Percentiles rank a stretch among this genome's conserved stretches.
phyloP scores from a whole-genome alignment of 1,140 invertebrate genomes.

The Dendrolimus punctatus region DNA sequence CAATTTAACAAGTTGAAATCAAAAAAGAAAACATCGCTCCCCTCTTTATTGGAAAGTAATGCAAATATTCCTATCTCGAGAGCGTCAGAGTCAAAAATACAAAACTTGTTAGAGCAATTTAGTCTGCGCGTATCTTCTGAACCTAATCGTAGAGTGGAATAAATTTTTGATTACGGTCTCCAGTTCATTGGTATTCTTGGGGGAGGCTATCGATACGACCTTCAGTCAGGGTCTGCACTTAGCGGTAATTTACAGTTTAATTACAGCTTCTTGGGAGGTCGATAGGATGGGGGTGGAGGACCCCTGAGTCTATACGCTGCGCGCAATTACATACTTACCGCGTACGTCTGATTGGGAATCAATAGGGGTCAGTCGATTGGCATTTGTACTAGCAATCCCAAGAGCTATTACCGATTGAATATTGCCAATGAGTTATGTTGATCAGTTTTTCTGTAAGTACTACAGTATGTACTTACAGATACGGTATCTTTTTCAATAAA shows the following conservation, averaged over 20 bases:
- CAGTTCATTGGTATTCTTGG: conserved; percentile 48
- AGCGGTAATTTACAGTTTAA: conserved; percentile 56
- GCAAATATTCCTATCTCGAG: neutral
- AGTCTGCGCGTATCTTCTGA: conserved; percentile 2
- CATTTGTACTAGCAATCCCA: too few species aligned
- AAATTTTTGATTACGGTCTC: conserved; percentile 43
- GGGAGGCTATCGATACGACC: conserved; percentile 39
- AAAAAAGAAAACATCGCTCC: conserved; percentile 1
- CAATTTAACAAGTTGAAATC: conserved; percentile 7
- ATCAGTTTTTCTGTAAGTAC: too few species aligned
- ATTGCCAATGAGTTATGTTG: too few species aligned
- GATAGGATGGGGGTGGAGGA: conserved; percentile 6
- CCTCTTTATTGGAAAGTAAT: conserved; percentile 1
- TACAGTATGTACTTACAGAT: too few species aligned
- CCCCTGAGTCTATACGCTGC: conserved; percentile 2
- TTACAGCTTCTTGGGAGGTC: conserved; percentile 31
- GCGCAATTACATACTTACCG: neutral
- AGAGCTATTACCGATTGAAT: too few species aligned
- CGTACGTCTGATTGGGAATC: neutral
- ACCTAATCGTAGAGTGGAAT: conserved; percentile 10
- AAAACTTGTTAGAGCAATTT: conserved; percentile 1
- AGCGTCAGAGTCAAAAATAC: conserved; percentile 1
- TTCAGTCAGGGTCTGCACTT: conserved; percentile 41
- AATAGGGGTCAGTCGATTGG: neutral
- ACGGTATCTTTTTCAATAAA: too few species aligned